Conservation (phyloP, 2,113 vertebrate genomes). For the Cyphomyrus plagiostoma region DNA sequence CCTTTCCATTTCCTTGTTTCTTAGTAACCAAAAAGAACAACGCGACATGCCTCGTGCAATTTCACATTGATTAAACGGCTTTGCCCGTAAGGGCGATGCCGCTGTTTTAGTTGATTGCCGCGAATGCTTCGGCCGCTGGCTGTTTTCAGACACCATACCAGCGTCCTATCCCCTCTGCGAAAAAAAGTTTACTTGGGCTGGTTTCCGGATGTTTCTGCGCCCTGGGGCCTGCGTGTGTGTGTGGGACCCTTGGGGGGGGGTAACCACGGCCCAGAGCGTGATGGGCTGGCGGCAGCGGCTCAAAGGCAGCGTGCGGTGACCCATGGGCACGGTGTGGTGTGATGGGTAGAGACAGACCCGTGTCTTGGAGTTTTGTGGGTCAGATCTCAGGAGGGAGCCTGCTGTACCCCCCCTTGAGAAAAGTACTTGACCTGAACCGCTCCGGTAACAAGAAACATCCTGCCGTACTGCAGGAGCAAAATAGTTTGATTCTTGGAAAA, state of each 20-base stretch:
- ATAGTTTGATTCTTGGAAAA: neutral
- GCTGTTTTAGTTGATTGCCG: constrained; percentile 57
- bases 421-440: neutral
- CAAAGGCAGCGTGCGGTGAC: neutral
- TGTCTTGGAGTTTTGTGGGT: neutral
- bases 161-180: constrained; percentile 30
- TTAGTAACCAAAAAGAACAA: constrained; percentile 49
- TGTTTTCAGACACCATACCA: constrained; percentile 47
- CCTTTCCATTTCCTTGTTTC: constrained; percentile 35
- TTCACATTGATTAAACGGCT: constrained; percentile 46
- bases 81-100: constrained; percentile 38
- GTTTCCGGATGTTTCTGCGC: neutral
- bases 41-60: constrained; percentile 44
- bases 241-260: neutral
- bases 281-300: neutral
- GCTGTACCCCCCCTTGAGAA: neutral
- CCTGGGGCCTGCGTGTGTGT: neutral
- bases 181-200: neutral
- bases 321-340: neutral
- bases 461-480: neutral
- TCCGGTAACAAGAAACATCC: neutral
- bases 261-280: neutral
- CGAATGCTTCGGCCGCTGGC: constrained; percentile 51
- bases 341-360: neutral
- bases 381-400: neutral